These are phyloP conservation scores for Aurelia aurita DNA, from an alignment of 30 jellyfish, hydroid and myxozoan genomes.

Conservation along the genomic window DNA sequence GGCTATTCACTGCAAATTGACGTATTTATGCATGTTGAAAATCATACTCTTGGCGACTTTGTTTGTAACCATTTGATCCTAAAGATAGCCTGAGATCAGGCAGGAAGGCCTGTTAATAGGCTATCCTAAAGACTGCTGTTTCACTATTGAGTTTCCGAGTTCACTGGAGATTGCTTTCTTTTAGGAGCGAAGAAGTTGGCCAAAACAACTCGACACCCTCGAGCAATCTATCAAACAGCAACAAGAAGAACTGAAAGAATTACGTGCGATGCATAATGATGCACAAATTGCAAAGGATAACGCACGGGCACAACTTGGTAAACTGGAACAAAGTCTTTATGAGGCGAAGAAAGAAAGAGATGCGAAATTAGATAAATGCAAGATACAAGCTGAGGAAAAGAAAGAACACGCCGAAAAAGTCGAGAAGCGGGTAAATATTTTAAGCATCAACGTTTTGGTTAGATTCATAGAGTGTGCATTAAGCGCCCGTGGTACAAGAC, in stretches of 20 bases:
- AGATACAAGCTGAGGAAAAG: slow-evolving; percentile 98
- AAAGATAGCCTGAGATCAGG: no score
- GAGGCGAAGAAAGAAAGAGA: slow-evolving; percentile 96
- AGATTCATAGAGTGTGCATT: no score
- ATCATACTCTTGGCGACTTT: no score
- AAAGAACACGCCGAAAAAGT: slow-evolving; percentile 98
- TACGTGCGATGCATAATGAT: slow-evolving; percentile 91
- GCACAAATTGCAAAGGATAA: slow-evolving; percentile 97
- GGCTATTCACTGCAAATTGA: no score
- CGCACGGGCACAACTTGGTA: slow-evolving; percentile 88
- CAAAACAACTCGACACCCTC: slow-evolving; percentile 87
- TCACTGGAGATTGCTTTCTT: not conserved
- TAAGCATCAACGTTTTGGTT: no score
- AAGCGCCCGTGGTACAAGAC: no score
- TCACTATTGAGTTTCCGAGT: no score
- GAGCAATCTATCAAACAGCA: slow-evolving; percentile 95
- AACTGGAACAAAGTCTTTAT: slow-evolving; percentile 88
- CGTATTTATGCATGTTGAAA: no score
- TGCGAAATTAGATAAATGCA: slow-evolving; percentile 86
- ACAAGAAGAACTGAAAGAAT: slow-evolving; percentile 86
- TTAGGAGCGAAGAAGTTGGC: slow-evolving; percentile 97
- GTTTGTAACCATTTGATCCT: no score
- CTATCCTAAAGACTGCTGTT: no score
- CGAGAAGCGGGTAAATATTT: slow-evolving; percentile 83
- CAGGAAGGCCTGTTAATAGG: no score